Percentiles rank a stretch among this genome's conserved stretches.
Evolutionary conservation across 2,797 vertebrate genomes (phyloP).

Genomic region (Pagetopsis macropterus): DNA sequence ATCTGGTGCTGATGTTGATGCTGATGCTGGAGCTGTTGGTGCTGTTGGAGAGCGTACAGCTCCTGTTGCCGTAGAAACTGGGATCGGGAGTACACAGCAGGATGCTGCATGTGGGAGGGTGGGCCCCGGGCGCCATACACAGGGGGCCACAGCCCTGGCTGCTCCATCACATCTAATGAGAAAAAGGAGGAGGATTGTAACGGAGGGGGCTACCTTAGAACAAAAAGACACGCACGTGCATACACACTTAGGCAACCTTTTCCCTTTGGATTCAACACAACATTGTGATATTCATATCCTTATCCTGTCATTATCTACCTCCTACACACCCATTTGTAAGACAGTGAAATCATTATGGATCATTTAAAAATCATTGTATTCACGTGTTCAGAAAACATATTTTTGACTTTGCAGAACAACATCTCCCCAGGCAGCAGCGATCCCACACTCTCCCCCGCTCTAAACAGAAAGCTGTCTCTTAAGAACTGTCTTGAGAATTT

Average conservation of each 20-base stretch:
- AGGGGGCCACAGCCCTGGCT: slow-evolving; percentile 95
- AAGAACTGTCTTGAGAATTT: slow-evolving; percentile 70
- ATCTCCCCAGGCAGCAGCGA: slow-evolving; percentile 68
- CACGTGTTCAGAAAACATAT: slow-evolving; percentile 21
- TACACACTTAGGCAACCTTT: slow-evolving; percentile 27
- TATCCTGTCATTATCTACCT: slow-evolving; percentile 58
- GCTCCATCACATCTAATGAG: slow-evolving; percentile 96
- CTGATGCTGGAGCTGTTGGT: slow-evolving; percentile 87
- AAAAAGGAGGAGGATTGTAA: slow-evolving; percentile 62
- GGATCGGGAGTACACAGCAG: slow-evolving; percentile 91
- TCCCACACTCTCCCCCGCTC: slow-evolving; percentile 73
- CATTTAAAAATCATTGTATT: slow-evolving; percentile 65
- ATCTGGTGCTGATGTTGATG: slow-evolving; percentile 84
- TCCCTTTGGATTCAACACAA: slow-evolving; percentile 33
- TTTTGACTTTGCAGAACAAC: slow-evolving; percentile 63
- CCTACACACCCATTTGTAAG: slow-evolving; percentile 62
- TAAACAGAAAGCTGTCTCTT: slow-evolving; percentile 60
- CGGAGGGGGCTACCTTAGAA: slow-evolving; percentile 51
- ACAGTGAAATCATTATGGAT: slow-evolving; percentile 64
- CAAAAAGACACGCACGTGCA: slow-evolving; percentile 43
- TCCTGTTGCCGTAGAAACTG: slow-evolving; percentile 98
- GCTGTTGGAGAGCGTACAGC: slow-evolving; percentile 93
- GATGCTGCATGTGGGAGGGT: slow-evolving; percentile 94
- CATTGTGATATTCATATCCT: slow-evolving; percentile 52
- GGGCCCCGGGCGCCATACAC: slow-evolving; percentile 94